Evolutionary conservation across 2,888 invertebrate genomes (phyloP).

Genomic region (Netelia fuscicornis): DNA sequence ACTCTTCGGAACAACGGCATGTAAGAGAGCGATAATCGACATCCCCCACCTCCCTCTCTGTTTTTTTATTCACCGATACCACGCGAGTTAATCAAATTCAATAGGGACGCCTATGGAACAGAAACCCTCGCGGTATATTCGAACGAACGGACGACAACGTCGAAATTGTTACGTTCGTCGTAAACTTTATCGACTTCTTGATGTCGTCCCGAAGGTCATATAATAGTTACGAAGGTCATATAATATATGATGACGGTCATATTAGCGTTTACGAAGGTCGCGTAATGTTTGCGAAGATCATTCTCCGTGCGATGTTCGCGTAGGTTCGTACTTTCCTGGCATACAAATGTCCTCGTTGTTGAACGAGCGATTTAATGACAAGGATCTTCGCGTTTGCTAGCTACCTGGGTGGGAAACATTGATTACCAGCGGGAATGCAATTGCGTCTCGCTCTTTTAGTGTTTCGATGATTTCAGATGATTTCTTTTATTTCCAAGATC

Average conservation of each 20-base stretch:
- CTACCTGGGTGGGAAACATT: neutral
- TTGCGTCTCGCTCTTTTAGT: neutral
- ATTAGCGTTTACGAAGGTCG: too few relatives aligned
- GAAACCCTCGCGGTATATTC: too few relatives aligned
- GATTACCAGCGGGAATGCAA: neutral
- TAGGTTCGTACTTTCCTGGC: too few relatives aligned
- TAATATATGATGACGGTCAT: too few relatives aligned
- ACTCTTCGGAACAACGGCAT: slow-evolving; percentile 36
- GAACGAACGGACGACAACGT: neutral
- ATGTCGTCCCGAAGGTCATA: too few relatives aligned
- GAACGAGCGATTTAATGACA: too few relatives aligned
- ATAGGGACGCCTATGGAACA: neutral
- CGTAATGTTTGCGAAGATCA: too few relatives aligned
- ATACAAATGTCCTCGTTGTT: too few relatives aligned
- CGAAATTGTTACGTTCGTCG: neutral
- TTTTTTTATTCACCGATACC: neutral
- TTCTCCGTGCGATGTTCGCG: too few relatives aligned
- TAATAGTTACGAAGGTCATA: too few relatives aligned
- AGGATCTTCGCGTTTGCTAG: too few relatives aligned
- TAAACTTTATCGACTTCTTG: too few relatives aligned
- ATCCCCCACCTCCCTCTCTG: neutral
- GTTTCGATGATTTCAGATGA: slow-evolving; percentile 68
- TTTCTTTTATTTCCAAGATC: slow-evolving; percentile 66
- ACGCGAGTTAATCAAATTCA: neutral
- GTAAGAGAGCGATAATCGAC: slow-evolving; percentile 38